Evolutionary conservation across 2,113 vertebrate species (phyloP).

Genomic region (Empidonax alnorum): DNA sequence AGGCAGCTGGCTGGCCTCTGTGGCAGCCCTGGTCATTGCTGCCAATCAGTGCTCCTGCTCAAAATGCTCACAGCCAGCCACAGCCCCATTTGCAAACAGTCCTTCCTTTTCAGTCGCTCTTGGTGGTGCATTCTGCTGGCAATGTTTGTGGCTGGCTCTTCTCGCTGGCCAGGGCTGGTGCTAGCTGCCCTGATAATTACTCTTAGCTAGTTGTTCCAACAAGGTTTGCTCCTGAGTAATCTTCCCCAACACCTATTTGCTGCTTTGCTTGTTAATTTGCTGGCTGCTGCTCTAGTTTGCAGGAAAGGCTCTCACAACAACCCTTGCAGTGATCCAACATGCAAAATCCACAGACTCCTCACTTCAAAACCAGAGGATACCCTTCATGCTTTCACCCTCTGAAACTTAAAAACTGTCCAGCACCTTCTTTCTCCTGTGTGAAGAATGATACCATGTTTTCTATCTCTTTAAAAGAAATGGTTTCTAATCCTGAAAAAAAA

Average conservation of each 20-base stretch:
- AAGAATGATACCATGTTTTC: not conserved
- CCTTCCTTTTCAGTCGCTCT: not conserved
- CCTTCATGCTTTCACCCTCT: not conserved
- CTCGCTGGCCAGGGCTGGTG: not conserved
- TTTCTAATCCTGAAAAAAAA: not conserved
- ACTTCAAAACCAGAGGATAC: not conserved
- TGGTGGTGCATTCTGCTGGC: not conserved
- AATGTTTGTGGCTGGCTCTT: not conserved
- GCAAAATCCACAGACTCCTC: not conserved
- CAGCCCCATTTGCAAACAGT: not conserved
- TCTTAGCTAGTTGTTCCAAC: not conserved
- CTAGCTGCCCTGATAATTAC: not conserved
- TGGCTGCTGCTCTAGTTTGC: not conserved
- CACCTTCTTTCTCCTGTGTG: not conserved
- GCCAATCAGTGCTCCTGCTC: not conserved
- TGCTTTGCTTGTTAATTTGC: not conserved
- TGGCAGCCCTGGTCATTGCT: not conserved
- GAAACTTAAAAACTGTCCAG: not conserved
- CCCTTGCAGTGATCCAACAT: not conserved
- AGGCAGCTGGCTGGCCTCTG: not conserved
- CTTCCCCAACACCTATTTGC: not conserved
- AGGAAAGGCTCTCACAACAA: not conserved
- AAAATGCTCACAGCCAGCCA: not conserved
- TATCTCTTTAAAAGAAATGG: not conserved
- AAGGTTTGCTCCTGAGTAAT: not conserved